Evolutionary conservation across 23 tunicate genomes (phyloP).

Genomic region (Diplosoma virens): DNA sequence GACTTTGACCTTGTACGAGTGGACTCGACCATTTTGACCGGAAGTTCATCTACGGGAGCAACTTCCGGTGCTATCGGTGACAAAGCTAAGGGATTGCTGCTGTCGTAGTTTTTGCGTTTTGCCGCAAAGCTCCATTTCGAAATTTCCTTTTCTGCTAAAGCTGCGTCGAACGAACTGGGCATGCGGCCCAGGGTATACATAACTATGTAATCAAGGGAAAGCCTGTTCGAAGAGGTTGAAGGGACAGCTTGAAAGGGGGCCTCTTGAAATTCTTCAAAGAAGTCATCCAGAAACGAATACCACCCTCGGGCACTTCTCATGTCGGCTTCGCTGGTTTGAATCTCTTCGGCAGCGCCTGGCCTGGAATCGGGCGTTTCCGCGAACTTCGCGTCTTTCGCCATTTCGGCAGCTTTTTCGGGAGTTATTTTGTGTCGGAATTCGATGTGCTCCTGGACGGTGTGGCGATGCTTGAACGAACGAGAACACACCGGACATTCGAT

Average conservation of each 20-base stretch:
- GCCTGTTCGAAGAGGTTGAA: neutral
- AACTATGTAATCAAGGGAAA: constrained; percentile 39
- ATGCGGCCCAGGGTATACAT: constrained; percentile 42
- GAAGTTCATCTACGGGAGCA: neutral
- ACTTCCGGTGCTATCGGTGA: neutral
- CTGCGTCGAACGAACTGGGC: constrained; percentile 24
- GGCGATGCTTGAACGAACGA: constrained; percentile 44
- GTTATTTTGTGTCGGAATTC: constrained; percentile 51
- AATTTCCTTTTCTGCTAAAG: neutral
- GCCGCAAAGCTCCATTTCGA: constrained; percentile 35
- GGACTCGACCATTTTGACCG: neutral
- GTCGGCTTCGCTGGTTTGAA: neutral
- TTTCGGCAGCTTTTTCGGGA: constrained; percentile 42
- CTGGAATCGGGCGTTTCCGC: neutral
- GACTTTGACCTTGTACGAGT: neutral
- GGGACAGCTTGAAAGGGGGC: neutral
- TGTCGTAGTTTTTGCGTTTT: neutral
- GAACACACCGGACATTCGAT: constrained; percentile 55
- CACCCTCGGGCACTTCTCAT: constrained; percentile 38
- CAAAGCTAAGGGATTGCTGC: neutral
- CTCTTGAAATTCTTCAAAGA: constrained; percentile 38
- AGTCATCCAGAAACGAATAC: constrained; percentile 65
- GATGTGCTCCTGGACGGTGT: constrained; percentile 62
- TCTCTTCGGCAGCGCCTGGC: neutral
- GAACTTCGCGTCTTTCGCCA: constrained; percentile 26